Conservation (phyloP, 2,888 invertebrate species). For the Petrolisthes cinctipes region DNA sequence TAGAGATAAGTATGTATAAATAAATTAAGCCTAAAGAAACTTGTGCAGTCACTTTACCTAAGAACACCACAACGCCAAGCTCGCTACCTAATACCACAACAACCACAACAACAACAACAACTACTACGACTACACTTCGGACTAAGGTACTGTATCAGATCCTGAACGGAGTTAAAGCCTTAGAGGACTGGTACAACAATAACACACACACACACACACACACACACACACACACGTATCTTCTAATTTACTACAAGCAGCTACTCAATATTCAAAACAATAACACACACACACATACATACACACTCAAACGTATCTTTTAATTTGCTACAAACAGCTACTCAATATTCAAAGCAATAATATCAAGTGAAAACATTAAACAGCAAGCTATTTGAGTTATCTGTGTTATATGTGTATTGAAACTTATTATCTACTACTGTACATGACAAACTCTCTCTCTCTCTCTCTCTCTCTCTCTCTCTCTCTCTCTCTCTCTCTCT, state of each 20-base stretch:
- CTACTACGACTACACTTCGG: too few species aligned
- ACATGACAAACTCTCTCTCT: background rate
- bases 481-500: background rate
- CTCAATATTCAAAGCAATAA: too few species aligned
- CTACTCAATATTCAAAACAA: background rate
- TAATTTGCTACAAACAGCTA: background rate
- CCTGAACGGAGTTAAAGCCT: too few species aligned
- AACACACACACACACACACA: conserved; percentile 9
- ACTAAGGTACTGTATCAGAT: too few species aligned
- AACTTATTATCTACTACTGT: background rate
- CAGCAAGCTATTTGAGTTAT: background rate
- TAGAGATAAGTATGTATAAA: too few species aligned
- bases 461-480: background rate
- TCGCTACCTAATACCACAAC: too few species aligned
- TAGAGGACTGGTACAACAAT: too few species aligned
- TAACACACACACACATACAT: background rate
- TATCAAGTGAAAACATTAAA: background rate
- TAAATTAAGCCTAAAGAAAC: too few species aligned
- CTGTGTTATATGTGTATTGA: background rate
- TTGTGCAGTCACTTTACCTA: too few species aligned
- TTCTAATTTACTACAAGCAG: background rate
- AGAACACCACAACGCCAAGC: too few species aligned
- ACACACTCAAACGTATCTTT: background rate
- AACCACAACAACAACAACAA: too few species aligned
- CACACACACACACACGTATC: conserved; percentile 1